A percentile compares a stretch with the other conserved stretches of the same genome.
These are phyloP conservation scores for Dryoscopus gambensis DNA, from an alignment of 2,113 vertebrate species.

Conservation along the genomic window DNA sequence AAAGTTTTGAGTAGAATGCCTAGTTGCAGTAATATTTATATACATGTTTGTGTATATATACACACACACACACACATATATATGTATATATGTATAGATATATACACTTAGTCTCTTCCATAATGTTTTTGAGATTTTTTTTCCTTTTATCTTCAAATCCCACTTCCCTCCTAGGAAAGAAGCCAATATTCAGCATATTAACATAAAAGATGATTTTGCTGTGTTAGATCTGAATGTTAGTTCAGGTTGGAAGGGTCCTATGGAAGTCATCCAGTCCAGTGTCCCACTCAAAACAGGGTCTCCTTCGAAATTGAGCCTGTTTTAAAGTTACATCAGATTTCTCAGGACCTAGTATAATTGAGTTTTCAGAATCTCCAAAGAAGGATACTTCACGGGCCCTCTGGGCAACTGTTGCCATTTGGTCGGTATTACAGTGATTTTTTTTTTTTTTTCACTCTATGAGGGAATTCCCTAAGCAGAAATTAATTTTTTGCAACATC, in stretches of 20 bases:
- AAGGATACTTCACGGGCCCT: background rate
- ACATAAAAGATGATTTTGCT: background rate
- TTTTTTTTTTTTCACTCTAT: background rate
- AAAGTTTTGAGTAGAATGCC: background rate
- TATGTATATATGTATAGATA: background rate
- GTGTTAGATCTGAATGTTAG: background rate
- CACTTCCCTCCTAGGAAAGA: background rate
- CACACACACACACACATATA: too few species aligned
- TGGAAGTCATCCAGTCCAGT: background rate
- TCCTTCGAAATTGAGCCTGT: rapidly evolving
- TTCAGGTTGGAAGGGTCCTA: background rate
- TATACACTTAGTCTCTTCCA: background rate
- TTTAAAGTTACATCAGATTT: background rate
- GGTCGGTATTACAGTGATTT: background rate
- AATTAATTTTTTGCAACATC: background rate
- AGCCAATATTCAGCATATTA: background rate
- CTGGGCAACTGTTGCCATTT: background rate
- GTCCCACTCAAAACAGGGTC: background rate
- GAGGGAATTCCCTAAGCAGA: background rate
- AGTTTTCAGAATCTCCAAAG: background rate
- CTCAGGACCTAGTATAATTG: background rate
- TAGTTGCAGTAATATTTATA: background rate
- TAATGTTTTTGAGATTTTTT: background rate
- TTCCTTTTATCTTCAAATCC: background rate
- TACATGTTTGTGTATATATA: background rate